Evolutionary conservation across 37 sponge, comb jelly and placozoan species (phyloP).

Genomic region (Chondrosia reniformis): DNA sequence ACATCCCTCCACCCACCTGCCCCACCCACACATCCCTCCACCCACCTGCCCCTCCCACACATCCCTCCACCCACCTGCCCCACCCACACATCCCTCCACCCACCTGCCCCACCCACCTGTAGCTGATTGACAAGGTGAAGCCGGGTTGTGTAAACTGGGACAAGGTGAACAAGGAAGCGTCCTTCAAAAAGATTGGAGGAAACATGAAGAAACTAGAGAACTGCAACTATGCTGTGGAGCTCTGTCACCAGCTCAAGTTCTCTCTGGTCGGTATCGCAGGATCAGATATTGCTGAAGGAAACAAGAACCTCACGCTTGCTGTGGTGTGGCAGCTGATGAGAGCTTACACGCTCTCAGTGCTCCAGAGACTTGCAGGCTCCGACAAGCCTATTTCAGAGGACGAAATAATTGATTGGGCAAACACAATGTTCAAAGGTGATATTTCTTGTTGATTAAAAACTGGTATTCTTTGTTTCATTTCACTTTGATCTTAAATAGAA

Average conservation of each 20-base stretch:
- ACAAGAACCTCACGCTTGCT: slow-evolving; percentile 67
- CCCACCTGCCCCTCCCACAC: no score
- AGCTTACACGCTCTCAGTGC: slow-evolving; percentile 87
- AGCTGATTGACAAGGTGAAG: slow-evolving; percentile 18
- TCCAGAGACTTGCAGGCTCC: slow-evolving; percentile 68
- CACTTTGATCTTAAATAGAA: no score
- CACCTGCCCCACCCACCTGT: neutral
- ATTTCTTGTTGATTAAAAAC: neutral
- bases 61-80: no score
- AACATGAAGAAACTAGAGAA: slow-evolving; percentile 98
- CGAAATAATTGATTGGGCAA: slow-evolving; percentile 89
- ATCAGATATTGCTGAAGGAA: slow-evolving; percentile 62
- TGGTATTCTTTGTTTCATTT: neutral
- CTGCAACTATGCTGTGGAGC: slow-evolving; percentile 92
- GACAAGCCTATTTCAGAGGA: slow-evolving; percentile 80
- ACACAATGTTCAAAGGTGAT: slow-evolving; percentile 47
- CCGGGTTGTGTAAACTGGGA: slow-evolving; percentile 85
- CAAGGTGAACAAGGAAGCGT: slow-evolving; percentile 46
- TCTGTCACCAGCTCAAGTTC: slow-evolving; percentile 58
- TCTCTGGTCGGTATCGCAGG: slow-evolving; percentile 79
- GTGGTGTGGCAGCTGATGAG: slow-evolving; percentile 99
- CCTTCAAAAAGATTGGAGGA: slow-evolving; percentile 81
- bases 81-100: neutral
- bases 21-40: no score
- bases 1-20: no score